Conservation (phyloP, 2,797 vertebrate species). For the Ciconia nigra region DNA sequence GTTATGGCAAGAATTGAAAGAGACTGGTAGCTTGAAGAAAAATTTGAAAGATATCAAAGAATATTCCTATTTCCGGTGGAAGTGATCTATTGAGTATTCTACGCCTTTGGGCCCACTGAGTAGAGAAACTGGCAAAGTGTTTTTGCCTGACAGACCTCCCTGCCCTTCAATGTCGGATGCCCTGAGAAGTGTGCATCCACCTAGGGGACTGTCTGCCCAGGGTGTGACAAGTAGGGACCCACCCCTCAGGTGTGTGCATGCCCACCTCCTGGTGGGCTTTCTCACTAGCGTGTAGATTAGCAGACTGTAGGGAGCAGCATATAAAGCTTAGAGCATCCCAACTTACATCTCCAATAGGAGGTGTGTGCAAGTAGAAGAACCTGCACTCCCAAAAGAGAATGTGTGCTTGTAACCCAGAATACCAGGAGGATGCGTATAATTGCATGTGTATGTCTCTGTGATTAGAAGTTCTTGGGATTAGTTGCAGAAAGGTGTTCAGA, state of each 20-base stretch:
- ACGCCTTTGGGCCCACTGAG: accelerated
- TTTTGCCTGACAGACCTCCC: neutral
- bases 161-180: neutral
- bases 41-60: neutral
- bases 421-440: neutral
- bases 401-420: neutral
- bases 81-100: neutral
- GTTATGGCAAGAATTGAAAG: neutral
- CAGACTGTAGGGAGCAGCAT: neutral
- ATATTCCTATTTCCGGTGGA: neutral
- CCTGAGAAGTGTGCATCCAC: neutral
- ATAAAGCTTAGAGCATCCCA: neutral
- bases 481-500: neutral
- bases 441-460: neutral
- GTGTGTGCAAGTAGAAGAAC: neutral
- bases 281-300: neutral
- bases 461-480: neutral
- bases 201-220: accelerated
- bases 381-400: neutral
- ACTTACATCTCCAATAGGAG: neutral
- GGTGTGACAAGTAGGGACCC: neutral
- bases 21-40: neutral
- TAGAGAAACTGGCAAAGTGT: neutral
- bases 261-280: neutral
- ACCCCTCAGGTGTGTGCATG: neutral